phyloP scores from a whole-genome alignment of 2,888 invertebrate species.

The Cantharis rustica region DNA sequence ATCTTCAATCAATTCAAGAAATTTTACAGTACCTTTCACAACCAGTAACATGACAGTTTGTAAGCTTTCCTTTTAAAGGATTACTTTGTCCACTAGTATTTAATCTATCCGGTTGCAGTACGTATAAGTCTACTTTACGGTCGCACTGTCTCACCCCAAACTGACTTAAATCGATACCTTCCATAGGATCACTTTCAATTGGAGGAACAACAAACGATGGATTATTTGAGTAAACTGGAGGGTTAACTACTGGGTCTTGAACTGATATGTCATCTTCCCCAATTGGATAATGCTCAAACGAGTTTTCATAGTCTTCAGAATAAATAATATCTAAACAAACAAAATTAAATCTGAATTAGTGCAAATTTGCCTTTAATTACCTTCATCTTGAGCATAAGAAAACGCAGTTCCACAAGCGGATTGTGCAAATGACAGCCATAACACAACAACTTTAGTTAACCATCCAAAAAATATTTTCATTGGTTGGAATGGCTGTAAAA shows the following conservation, averaged over 20 bases:
- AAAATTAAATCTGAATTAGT: conserved; percentile 36
- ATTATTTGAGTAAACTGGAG: conserved; percentile 56
- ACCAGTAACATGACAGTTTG: conserved; percentile 85
- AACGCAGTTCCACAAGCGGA: conserved; percentile 49
- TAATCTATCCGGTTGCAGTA: conserved; percentile 79
- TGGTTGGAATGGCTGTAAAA: conserved; percentile 61
- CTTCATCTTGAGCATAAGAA: conserved; percentile 61
- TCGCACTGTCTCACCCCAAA: conserved; percentile 80
- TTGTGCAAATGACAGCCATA: conserved; percentile 61
- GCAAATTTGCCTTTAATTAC: conserved; percentile 33
- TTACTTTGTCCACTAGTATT: conserved; percentile 79
- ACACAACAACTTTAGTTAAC: conserved; percentile 58
- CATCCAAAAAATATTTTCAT: conserved; percentile 63
- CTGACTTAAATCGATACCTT: conserved; percentile 53
- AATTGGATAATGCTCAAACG: conserved; percentile 25
- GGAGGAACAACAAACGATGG: conserved; percentile 52
- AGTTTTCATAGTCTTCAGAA: conserved; percentile 41
- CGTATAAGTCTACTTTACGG: conserved; percentile 85
- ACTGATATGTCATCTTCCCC: conserved; percentile 36
- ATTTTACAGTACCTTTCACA: conserved; percentile 72
- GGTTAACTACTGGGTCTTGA: conserved; percentile 47
- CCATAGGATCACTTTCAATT: conserved; percentile 52
- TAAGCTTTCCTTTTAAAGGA: conserved; percentile 85
- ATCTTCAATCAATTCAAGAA: neutral
- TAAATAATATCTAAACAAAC: conserved; percentile 15